Evolutionary conservation across 2,797 vertebrate genomes (phyloP).

Genomic region (Xerus rutilus): DNA sequence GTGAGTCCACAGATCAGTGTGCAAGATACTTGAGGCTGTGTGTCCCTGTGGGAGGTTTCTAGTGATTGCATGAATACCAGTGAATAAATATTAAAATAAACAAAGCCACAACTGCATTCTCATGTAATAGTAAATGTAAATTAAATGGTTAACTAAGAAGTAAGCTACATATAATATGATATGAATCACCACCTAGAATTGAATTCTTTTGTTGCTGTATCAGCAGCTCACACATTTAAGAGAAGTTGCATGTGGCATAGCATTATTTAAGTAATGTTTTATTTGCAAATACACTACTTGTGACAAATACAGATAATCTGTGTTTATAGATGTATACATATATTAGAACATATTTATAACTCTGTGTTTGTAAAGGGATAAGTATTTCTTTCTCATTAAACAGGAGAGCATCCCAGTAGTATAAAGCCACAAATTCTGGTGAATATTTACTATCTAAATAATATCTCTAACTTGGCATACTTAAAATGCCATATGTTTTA

Average conservation of each 20-base stretch:
- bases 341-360: constrained; percentile 63
- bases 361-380: constrained; percentile 51
- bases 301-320: constrained; percentile 65
- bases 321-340: constrained; percentile 58
- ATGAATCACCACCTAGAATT: background rate
- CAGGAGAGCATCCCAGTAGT: constrained; percentile 35
- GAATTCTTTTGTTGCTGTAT: background rate
- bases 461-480: constrained; percentile 66
- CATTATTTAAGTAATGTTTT: constrained; percentile 67
- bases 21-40: background rate
- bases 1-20: background rate
- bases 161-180: background rate
- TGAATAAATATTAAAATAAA: background rate
- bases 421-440: constrained; percentile 59
- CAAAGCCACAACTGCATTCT: background rate
- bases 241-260: background rate
- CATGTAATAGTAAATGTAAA: background rate
- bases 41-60: background rate
- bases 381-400: constrained; percentile 76
- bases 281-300: constrained; percentile 59
- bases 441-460: constrained; percentile 67
- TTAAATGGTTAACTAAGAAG: background rate
- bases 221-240: constrained; percentile 15
- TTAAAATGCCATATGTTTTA: constrained; percentile 76
- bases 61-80: background rate